Evolutionary conservation across 1,140 invertebrate genomes (phyloP), one percentile per base, ranked within the genome.

Genomic region (Drosophila repletoides): DNA sequence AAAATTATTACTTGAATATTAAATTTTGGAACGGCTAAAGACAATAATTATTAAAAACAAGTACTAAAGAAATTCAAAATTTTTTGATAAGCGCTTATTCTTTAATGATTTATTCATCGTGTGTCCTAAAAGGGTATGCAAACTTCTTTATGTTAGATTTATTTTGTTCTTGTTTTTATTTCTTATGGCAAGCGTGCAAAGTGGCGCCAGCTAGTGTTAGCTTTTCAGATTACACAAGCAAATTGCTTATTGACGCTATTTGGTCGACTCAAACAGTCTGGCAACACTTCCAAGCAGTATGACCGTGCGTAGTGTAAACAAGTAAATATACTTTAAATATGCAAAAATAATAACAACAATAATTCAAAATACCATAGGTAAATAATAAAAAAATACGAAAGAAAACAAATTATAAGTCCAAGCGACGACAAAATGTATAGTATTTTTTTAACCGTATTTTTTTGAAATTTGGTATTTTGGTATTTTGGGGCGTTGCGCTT

Each of bases 401-500:
- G 2, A 31, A 9, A 7, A n/a, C n/a, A n/a, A n/a, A n/a, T n/a
- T n/a, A n/a, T n/a, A n/a, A n/a, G n/a, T n/a, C n/a, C n/a, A n/a
- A n/a, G n/a, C n/a, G n/a, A n/a, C n/a, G 29, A 3, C 29, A 31
- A 31, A 31, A 9, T 7, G 15, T 9, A 24, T 5, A 14, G 7
- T n/a, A 14, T 22, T 2, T 6, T 2, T 21, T 34, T 56, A 31
- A n/a, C n/a, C n/a, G 51, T 64, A 55, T 64, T 36, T 55, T 64
- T 10, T 2, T 5, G 3, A 21, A 6, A 24, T 7, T 7, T 28
- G 49, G 7, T 24, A 43, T 46, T 59, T 59, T 59, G 61, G 61
- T 65, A 65, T 65, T 65, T 65, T 59, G 52, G 52, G 46, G 64
- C 56, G 56, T 61, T 46, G 64, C 64, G 63, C 36, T 45, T 51